Evolutionary conservation across 1,140 invertebrate species (phyloP).

Genomic region (Homalodisca vitripennis): DNA sequence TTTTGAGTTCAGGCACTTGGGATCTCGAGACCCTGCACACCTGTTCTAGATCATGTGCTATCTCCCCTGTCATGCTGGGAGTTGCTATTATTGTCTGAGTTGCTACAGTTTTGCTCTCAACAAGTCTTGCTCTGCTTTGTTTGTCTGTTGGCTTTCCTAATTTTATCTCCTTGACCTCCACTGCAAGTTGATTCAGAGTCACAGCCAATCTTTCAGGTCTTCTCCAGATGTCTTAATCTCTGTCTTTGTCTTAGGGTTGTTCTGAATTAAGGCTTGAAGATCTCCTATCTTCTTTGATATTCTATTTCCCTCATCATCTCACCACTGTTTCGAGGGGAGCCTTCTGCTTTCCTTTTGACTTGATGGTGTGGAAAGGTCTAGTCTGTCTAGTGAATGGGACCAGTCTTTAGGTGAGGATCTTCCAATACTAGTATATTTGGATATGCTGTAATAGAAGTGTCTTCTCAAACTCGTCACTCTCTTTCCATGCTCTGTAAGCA

Average conservation of each 20-base stretch:
- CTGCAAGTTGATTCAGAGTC: background rate
- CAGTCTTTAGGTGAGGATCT: background rate
- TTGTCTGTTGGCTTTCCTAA: background rate
- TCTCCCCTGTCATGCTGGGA: background rate
- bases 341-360: background rate
- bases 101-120: background rate
- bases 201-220: background rate
- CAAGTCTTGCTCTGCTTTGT: background rate
- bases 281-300: background rate
- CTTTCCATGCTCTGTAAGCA: background rate
- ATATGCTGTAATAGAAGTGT: background rate
- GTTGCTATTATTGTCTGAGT: background rate
- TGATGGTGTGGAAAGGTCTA: background rate
- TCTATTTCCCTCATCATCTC: background rate
- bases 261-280: background rate
- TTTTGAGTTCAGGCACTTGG: background rate
- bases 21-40: background rate
- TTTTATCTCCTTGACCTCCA: background rate
- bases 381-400: background rate
- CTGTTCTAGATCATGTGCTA: background rate
- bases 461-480: background rate
- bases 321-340: background rate
- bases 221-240: background rate
- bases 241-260: background rate
- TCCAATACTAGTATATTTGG: background rate